A percentile compares a stretch with the other conserved stretches of the same genome.
Evolutionary conservation across 2,888 invertebrate genomes (phyloP).

Genomic region (Catocala fraxini): DNA sequence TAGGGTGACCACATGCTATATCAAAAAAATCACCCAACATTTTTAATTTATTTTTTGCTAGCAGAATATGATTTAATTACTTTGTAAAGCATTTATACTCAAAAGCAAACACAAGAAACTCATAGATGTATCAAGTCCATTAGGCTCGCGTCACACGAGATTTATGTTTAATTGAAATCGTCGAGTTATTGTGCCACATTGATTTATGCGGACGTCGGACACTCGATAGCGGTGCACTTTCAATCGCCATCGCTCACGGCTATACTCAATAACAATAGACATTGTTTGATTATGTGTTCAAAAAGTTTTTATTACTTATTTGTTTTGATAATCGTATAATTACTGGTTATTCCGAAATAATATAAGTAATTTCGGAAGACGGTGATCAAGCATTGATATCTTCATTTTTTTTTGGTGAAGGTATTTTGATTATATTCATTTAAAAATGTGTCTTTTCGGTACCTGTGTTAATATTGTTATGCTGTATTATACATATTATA

Average conservation of each 20-base stretch:
- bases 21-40: slow-evolving; percentile 14
- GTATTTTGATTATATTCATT: too few relatives aligned
- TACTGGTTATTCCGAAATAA: slow-evolving; percentile 15
- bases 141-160: slow-evolving; percentile 74
- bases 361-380: slow-evolving; percentile 19
- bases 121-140: slow-evolving; percentile 74
- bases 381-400: background rate
- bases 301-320: slow-evolving; percentile 20
- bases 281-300: slow-evolving; percentile 67
- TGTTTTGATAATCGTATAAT: slow-evolving; percentile 37
- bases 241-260: slow-evolving; percentile 66
- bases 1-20: slow-evolving; percentile 34
- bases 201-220: slow-evolving; percentile 71
- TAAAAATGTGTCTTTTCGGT: too few relatives aligned
- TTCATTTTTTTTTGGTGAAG: too few relatives aligned
- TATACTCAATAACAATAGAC: slow-evolving; percentile 66
- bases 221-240: slow-evolving; percentile 53
- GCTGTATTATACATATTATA: too few relatives aligned
- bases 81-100: slow-evolving; percentile 28
- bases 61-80: slow-evolving; percentile 25
- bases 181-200: slow-evolving; percentile 78
- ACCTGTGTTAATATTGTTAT: too few relatives aligned
- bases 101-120: slow-evolving; percentile 48
- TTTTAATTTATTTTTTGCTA: slow-evolving; percentile 5
- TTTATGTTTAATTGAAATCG: slow-evolving; percentile 86